Evolutionary conservation across 1,140 invertebrate species (phyloP), one percentile per base, ranked within the genome.

Genomic region (Aporrectodea caliginosa): DNA sequence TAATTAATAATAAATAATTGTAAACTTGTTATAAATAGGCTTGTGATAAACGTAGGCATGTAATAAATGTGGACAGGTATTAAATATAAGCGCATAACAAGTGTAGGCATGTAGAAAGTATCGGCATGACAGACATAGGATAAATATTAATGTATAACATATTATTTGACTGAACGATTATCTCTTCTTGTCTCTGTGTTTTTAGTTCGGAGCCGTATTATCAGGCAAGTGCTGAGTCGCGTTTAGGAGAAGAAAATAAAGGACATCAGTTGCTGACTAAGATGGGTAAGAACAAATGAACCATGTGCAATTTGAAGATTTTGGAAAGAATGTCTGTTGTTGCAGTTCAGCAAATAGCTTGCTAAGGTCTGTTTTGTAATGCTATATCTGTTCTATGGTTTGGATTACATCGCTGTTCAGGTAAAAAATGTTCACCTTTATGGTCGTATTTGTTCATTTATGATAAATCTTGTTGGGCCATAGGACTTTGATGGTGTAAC

Each of bases 211-310:
- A 78, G 16, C 35, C 43, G 22, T 78, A 2, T 69, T 75, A 77
- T 58, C 16, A 73, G 34, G 75, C 33, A 6, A 58, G 69, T 27
- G 69, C 33, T 1, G 83, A 85, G 29, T 34, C 78, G 71, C 84
- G 88, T 79, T 85, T 96, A 12, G 94, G 95, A 84, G 92, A 94
- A 83, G 93, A 91, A 34, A 98, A 98, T 88, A 98, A 97, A 88
- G 96, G 97, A 0, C 96, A 98, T 89, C 95, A 98, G 87, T 91
- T 98, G 88, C 89, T 98, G 35, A 94, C 92, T 86, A 96, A 96
- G 89, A 98, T 98, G 95, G 96, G 88, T 89, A 82, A 82, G 85
- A 78, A 29, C 34, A 16, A 1, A 16, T 43, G 27, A 2, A 1
- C 14, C 30, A 27, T 70, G 14, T n/a, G n/a, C n/a, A n/a, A n/a